A percentile compares a stretch with the other conserved stretches of the same genome.
phyloP scores from a whole-genome alignment of 2,888 invertebrate genomes.

The Pecten maximus region DNA sequence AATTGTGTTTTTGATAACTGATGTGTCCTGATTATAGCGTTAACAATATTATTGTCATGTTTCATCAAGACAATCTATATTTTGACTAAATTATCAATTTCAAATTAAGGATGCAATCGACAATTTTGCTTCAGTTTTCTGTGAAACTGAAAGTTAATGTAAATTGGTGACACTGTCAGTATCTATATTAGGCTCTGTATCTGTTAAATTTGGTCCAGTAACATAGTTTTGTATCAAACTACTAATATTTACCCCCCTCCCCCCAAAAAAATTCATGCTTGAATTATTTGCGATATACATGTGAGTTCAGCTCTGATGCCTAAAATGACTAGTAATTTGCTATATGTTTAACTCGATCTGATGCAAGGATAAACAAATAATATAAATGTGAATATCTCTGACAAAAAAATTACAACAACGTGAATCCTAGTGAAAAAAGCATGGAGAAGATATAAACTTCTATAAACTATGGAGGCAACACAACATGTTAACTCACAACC shows the following conservation, averaged over 20 bases:
- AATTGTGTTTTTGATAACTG: too few relatives aligned
- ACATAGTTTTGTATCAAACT: neutral
- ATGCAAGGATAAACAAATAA: neutral
- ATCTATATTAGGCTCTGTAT: too few relatives aligned
- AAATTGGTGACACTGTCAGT: too few relatives aligned
- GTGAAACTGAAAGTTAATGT: too few relatives aligned
- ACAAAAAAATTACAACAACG: neutral
- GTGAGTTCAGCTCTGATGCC: neutral
- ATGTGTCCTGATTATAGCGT: too few relatives aligned
- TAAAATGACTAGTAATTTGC: neutral
- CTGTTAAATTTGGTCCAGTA: neutral
- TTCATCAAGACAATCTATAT: too few relatives aligned
- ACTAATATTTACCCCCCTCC: too few relatives aligned
- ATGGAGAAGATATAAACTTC: neutral
- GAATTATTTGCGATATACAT: neutral
- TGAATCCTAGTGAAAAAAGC: neutral
- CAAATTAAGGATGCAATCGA: too few relatives aligned
- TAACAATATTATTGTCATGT: too few relatives aligned
- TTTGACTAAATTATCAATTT: too few relatives aligned
- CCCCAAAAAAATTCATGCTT: neutral
- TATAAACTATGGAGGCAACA: neutral
- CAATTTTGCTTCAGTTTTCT: too few relatives aligned
- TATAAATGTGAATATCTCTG: neutral
- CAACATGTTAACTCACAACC: neutral
- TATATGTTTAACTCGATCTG: neutral